Conservation (phyloP, 2,113 vertebrate species). For the Atractosteus spatula region DNA sequence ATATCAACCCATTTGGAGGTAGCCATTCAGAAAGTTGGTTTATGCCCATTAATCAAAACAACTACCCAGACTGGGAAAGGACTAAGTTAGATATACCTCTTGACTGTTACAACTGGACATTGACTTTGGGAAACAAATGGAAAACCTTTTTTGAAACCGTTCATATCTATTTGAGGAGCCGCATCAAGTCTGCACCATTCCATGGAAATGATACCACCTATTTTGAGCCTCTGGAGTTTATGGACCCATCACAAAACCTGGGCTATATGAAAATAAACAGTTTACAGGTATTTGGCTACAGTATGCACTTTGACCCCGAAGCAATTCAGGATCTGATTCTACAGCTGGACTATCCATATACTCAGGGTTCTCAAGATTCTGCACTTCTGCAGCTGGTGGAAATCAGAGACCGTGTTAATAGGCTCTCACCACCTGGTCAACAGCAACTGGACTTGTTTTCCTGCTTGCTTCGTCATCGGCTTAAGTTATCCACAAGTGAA, state of each 20-base stretch:
- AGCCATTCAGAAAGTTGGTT: slow-evolving; percentile 79
- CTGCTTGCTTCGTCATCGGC: slow-evolving; percentile 71
- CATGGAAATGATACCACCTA: slow-evolving; percentile 60
- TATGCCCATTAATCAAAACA: slow-evolving; percentile 73
- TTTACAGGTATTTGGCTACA: slow-evolving; percentile 75
- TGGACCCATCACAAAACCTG: slow-evolving; percentile 64
- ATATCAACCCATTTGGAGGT: slow-evolving; percentile 75
- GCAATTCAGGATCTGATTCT: slow-evolving; percentile 77
- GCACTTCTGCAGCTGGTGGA: slow-evolving; percentile 75
- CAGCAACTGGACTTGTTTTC: slow-evolving; percentile 73
- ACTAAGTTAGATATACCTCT: slow-evolving; percentile 71
- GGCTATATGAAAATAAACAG: slow-evolving; percentile 79
- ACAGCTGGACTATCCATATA: slow-evolving; percentile 75
- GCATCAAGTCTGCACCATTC: slow-evolving; percentile 54
- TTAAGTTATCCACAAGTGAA: slow-evolving; percentile 71
- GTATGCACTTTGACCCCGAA: slow-evolving; percentile 78
- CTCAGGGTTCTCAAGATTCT: slow-evolving; percentile 74
- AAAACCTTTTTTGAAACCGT: slow-evolving; percentile 80
- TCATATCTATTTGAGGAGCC: slow-evolving; percentile 75
- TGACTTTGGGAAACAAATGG: slow-evolving; percentile 76
- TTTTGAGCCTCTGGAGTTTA: slow-evolving; percentile 70
- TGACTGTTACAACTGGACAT: slow-evolving; percentile 77
- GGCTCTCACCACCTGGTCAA: slow-evolving; percentile 69
- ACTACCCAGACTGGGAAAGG: slow-evolving; percentile 77
- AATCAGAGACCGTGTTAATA: slow-evolving; percentile 74